A percentile compares a stretch with the other conserved stretches of the same genome.
phyloP scores from a whole-genome alignment of 2,797 vertebrate species.

The Sebastes vulpes region DNA sequence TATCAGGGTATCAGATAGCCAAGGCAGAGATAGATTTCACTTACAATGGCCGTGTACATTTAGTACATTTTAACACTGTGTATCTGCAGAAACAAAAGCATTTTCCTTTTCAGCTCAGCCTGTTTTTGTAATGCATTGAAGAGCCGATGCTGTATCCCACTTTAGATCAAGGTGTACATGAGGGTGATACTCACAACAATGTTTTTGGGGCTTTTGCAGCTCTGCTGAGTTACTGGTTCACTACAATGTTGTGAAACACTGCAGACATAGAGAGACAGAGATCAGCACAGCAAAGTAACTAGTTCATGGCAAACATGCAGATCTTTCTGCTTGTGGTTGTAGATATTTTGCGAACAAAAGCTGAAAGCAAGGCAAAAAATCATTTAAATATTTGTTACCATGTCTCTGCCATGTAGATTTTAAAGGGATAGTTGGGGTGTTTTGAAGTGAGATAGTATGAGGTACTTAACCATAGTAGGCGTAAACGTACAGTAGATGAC shows the following conservation, averaged over 20 bases:
- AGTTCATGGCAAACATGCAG: neutral
- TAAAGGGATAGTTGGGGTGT: too few species aligned
- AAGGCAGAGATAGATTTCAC: slow-evolving; percentile 62
- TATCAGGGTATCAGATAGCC: slow-evolving; percentile 62
- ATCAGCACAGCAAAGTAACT: neutral
- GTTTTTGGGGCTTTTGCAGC: neutral
- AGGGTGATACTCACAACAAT: neutral
- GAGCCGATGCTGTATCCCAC: neutral
- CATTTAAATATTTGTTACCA: neutral
- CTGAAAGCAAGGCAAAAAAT: neutral
- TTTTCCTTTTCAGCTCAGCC: neutral
- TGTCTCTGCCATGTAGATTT: neutral
- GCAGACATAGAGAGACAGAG: neutral
- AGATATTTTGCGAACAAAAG: neutral
- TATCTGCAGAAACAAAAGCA: slow-evolving; percentile 29
- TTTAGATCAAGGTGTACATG: slow-evolving; percentile 5
- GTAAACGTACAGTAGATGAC: too few species aligned
- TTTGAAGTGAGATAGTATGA: too few species aligned
- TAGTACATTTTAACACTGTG: slow-evolving; percentile 44
- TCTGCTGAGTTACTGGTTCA: slow-evolving; percentile 3
- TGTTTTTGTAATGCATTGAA: neutral
- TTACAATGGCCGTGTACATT: slow-evolving; percentile 38
- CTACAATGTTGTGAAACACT: neutral
- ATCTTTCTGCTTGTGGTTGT: neutral
- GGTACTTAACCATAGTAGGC: too few species aligned